Evolutionary conservation across 2,113 vertebrate genomes (phyloP).

Genomic region (Upupa epops): DNA sequence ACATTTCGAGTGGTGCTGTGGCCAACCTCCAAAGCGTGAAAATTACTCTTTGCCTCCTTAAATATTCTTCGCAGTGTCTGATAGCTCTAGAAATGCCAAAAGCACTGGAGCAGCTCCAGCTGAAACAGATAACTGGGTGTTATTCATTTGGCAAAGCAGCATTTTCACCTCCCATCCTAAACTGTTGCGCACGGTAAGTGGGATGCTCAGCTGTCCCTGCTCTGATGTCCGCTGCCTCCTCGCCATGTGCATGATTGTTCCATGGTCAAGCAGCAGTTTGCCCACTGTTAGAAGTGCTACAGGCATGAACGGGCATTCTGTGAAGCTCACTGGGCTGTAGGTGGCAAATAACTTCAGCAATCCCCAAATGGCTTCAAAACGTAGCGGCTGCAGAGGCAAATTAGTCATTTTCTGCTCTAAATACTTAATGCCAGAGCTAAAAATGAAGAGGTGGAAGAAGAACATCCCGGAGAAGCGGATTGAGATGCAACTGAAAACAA

Average conservation of each 20-base stretch:
- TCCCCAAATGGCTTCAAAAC: background rate
- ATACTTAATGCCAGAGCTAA: conserved; percentile 32
- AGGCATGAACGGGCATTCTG: background rate
- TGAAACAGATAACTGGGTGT: conserved; percentile 22
- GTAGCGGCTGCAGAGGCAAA: background rate
- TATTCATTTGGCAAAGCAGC: background rate
- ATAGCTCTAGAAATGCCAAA: conserved; percentile 6
- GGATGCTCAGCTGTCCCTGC: background rate
- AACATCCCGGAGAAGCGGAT: conserved; percentile 46
- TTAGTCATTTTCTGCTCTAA: conserved; percentile 31
- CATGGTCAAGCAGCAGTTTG: background rate
- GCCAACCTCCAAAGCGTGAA: background rate
- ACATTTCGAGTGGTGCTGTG: rapidly evolving
- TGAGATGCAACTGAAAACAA: conserved; percentile 11
- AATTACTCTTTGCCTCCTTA: conserved; percentile 29
- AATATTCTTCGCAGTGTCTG: background rate
- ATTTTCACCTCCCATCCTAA: background rate
- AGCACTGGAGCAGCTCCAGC: conserved; percentile 24
- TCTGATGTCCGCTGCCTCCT: background rate
- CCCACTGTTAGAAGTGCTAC: background rate
- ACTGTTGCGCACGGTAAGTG: rapidly evolving
- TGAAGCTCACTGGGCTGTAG: background rate
- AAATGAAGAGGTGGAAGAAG: conserved; percentile 52
- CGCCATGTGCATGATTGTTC: background rate
- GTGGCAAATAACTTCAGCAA: conserved; percentile 8